These are phyloP conservation scores for Strix aluco DNA, from an alignment of 2,113 vertebrate species.

Conservation along the genomic window DNA sequence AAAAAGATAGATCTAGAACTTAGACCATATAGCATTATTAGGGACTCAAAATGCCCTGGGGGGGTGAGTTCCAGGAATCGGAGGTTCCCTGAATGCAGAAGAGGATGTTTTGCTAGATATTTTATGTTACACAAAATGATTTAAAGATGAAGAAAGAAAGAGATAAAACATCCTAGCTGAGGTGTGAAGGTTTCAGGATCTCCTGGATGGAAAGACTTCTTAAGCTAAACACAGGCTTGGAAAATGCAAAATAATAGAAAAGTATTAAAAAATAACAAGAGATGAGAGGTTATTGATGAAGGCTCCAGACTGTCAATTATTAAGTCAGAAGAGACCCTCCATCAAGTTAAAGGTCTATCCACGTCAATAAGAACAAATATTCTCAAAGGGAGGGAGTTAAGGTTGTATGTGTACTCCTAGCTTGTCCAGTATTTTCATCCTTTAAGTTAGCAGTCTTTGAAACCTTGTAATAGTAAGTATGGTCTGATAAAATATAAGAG, in stretches of 20 bases:
- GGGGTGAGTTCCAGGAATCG: neutral
- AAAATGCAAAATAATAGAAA: slow-evolving; percentile 3
- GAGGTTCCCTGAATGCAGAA: neutral
- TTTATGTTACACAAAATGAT: neutral
- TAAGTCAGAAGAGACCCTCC: neutral
- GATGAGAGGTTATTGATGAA: neutral
- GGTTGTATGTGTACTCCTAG: neutral
- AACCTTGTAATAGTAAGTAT: neutral
- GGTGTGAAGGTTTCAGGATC: neutral
- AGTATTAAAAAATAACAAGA: neutral
- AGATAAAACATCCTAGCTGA: neutral
- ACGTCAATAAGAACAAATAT: neutral
- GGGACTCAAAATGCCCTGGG: neutral
- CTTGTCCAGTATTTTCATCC: neutral
- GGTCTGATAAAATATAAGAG: neutral
- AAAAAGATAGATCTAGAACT: neutral
- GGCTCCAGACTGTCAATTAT: neutral
- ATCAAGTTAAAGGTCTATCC: neutral
- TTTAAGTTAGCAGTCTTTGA: neutral
- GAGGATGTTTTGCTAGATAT: neutral
- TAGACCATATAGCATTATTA: neutral
- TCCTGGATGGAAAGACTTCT: neutral
- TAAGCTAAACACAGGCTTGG: neutral
- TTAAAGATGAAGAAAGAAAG: neutral
- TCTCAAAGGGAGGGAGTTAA: neutral